Percentiles rank a stretch among this genome's conserved stretches.
phyloP scores from a whole-genome alignment of 2,888 invertebrate genomes.

The Eubasilissa splendida region DNA sequence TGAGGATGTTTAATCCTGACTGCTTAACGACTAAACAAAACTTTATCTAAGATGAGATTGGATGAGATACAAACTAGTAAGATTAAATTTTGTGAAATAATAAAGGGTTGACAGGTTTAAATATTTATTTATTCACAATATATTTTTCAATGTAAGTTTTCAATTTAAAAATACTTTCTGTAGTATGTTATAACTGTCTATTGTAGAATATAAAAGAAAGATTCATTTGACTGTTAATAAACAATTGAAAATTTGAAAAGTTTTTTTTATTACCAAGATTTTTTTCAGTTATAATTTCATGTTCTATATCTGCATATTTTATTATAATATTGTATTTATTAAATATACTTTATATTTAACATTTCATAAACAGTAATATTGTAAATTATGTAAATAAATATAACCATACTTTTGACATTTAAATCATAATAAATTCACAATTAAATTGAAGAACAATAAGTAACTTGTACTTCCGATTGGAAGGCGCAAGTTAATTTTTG shows the following conservation, averaged over 20 bases:
- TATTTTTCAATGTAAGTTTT: neutral
- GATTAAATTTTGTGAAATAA: too few species aligned
- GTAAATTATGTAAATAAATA: neutral
- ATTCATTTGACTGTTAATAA: constrained; percentile 6
- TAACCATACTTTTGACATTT: neutral
- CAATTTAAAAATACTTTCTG: neutral
- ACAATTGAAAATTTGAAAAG: neutral
- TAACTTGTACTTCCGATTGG: too few species aligned
- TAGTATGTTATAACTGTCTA: neutral
- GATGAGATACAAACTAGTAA: too few species aligned
- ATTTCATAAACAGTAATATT: neutral
- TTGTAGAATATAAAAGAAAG: neutral
- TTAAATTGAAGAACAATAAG: constrained; percentile 7
- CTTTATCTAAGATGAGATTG: too few species aligned
- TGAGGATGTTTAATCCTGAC: too few species aligned
- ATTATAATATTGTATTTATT: neutral
- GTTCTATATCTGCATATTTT: neutral
- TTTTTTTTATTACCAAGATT: neutral
- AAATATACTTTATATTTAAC: too few species aligned
- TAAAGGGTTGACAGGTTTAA: too few species aligned
- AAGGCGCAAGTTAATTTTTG: too few species aligned
- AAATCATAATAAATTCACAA: neutral
- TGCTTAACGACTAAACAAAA: too few species aligned
- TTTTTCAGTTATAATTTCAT: too few species aligned
- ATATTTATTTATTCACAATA: too few species aligned